Conservation (phyloP, 2,888 invertebrate genomes). For the Dichetophora obliterata region DNA sequence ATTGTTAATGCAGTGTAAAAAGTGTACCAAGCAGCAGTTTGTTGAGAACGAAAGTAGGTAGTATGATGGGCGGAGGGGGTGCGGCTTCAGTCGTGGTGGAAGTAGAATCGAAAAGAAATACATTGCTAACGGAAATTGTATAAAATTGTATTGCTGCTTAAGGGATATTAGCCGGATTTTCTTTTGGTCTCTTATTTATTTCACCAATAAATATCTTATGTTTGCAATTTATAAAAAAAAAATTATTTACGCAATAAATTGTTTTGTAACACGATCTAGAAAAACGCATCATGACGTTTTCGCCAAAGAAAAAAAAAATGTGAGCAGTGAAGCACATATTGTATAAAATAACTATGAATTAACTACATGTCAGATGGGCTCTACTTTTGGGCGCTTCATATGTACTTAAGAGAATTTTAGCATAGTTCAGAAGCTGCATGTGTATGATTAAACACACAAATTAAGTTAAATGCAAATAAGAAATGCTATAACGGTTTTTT, state of each 20-base stretch:
- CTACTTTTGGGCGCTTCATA: no score
- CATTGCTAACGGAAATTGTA: not conserved
- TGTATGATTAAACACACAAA: no score
- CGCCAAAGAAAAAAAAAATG: not conserved
- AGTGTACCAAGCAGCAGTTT: not conserved
- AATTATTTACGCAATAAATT: slow-evolving; percentile 50
- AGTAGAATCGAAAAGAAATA: not conserved
- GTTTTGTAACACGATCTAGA: not conserved
- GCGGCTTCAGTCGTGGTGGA: not conserved
- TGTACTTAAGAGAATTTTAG: no score
- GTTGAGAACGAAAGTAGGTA: not conserved
- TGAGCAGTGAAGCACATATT: not conserved
- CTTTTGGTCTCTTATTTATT: not conserved
- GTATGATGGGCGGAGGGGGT: not conserved
- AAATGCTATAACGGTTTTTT: no score
- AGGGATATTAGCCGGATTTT: slow-evolving; percentile 20
- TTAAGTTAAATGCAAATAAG: no score
- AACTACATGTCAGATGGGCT: no score
- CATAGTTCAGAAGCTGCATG: no score
- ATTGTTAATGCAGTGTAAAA: slow-evolving; percentile 53
- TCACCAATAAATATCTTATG: not conserved
- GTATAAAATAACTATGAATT: not conserved
- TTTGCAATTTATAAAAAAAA: slow-evolving; percentile 45
- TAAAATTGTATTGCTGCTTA: slow-evolving; percentile 16
- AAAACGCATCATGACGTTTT: not conserved